These are phyloP conservation scores for Corvus hawaiiensis DNA, from an alignment of 2,113 vertebrate genomes.

Conservation along the genomic window DNA sequence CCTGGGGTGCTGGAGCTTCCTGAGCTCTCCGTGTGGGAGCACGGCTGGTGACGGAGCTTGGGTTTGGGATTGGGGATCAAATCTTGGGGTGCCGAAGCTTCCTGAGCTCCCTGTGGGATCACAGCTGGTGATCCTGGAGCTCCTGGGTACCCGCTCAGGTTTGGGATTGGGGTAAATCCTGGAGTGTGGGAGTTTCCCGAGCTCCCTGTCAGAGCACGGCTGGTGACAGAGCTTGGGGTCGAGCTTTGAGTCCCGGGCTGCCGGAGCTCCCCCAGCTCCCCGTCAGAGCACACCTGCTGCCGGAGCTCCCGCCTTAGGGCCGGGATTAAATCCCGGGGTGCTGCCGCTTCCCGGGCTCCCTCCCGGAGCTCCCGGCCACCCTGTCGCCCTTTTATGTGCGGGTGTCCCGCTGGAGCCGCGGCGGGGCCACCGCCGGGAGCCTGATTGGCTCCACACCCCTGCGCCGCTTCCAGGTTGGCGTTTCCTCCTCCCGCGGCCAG, in stretches of 20 bases:
- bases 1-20: background rate
- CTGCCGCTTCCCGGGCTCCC: background rate
- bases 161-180: background rate
- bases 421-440: background rate
- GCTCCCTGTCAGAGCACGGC: accelerated
- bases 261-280: background rate
- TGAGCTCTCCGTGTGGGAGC: too few relatives aligned
- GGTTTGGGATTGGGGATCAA: background rate
- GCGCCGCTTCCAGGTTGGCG: conserved; percentile 10
- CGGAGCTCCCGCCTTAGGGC: accelerated
- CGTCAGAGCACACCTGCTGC: accelerated
- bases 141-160: too few relatives aligned
- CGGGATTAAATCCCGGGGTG: background rate
- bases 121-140: accelerated
- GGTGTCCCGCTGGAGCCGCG: background rate
- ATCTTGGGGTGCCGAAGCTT: too few relatives aligned
- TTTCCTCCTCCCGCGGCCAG: conserved; percentile 70
- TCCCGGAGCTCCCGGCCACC: background rate
- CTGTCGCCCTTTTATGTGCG: background rate
- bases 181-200: background rate
- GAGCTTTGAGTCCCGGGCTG: too few relatives aligned
- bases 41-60: background rate
- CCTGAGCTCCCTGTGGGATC: accelerated
- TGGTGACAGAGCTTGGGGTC: too few relatives aligned
- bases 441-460: conserved; percentile 55